Base-by-base conservation (phyloP, 2,888 invertebrate species). In the Drosophila nigricruria region DNA sequence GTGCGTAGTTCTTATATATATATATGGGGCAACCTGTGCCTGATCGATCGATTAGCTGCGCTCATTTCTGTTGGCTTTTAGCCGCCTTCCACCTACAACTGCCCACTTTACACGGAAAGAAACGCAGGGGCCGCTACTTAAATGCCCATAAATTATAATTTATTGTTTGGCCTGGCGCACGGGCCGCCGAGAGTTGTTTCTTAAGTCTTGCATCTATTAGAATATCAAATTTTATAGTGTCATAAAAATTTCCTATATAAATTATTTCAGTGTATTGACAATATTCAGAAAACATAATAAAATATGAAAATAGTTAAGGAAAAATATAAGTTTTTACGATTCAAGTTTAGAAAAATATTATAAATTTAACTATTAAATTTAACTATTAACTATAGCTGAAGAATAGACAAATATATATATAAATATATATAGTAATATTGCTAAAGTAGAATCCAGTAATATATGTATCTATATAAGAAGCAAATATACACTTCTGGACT, bases 131-230 rank as follows among this genome's bases (percentile, higher is more conserved):
- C 68, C 63, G 75, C 82, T 82, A 82, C 86, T 89, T 87, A 89
- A 87, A 89, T 81, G 79, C 70, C 83, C 77, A 87, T 87, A 87
- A 87, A 89, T 89, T 89, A 88, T 89, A 89, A 89, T 88, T 86
- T 87, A 89, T 89, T 80, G 88, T 73, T 71, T 59, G 45, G 65
- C 36, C 36, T 45, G 38, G 38, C 56, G 50, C 47, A 49, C 38
- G 38, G 43, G 20, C 70, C 16, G 49, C 32, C 75, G 76, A 76
- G 77, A 64, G 72, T 30, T 18, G 71, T 43, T 59, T 59, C 70
- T 36, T 5, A 30, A 34, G 40, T 58, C 36, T 32, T 27, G n/a
- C 12, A 3, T 20, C 27, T 16, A 60, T 50, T 59, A 14, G n/a
- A 32, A 20, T n/a, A 20, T 18, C 18, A 14, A 25, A 36, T 16